These are phyloP conservation scores for Apteryx owenii DNA, from an alignment of 2,113 vertebrate genomes.

Conservation along the genomic window DNA sequence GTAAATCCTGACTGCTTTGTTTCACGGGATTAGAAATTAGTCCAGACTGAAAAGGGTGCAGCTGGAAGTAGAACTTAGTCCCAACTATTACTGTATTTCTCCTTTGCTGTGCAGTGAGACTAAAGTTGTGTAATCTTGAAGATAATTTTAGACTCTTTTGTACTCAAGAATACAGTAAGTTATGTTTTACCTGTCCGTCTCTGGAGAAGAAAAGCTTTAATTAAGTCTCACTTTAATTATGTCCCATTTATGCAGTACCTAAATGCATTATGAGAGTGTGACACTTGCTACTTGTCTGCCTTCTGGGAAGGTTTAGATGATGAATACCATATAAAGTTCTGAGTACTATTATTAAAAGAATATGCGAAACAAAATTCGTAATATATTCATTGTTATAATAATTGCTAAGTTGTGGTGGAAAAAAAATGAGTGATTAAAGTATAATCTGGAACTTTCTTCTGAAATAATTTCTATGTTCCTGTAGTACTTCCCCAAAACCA, in stretches of 20 bases:
- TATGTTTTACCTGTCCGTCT: conserved; percentile 65
- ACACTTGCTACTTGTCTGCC: conserved; percentile 57
- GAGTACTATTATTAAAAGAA: conserved; percentile 47
- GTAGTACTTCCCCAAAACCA: neutral
- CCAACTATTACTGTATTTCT: neutral
- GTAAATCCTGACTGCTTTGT: neutral
- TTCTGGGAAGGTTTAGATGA: conserved; percentile 50
- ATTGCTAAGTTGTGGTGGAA: neutral
- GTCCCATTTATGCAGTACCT: conserved; percentile 7
- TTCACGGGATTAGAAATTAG: conserved; percentile 5
- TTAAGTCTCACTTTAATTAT: conserved; percentile 70
- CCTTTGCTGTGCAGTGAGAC: neutral
- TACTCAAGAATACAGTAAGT: conserved; percentile 8
- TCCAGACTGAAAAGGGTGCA: neutral
- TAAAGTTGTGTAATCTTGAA: neutral
- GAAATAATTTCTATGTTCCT: neutral
- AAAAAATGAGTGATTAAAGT: neutral
- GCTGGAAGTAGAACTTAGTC: neutral
- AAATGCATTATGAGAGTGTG: conserved; percentile 55
- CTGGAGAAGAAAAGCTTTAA: conserved; percentile 68
- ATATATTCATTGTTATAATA: conserved; percentile 8
- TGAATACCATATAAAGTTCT: neutral
- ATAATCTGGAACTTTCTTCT: neutral
- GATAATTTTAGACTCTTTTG: conserved; percentile 58
- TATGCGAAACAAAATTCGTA: conserved; percentile 27